These are phyloP conservation scores for Tenualosa ilisha DNA, from an alignment of 2,797 vertebrate species.

Conservation along the genomic window DNA sequence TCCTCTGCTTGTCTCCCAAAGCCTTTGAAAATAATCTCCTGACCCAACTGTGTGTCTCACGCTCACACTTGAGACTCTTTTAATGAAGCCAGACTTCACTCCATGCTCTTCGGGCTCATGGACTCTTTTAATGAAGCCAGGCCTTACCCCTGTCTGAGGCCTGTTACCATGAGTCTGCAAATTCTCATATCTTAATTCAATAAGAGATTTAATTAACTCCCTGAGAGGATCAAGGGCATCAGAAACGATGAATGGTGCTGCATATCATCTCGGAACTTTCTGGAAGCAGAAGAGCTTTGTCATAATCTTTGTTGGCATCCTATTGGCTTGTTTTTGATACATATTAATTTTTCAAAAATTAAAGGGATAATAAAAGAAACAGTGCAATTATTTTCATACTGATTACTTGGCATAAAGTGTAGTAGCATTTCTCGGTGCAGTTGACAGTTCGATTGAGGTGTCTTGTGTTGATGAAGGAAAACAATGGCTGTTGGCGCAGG, in stretches of 20 bases:
- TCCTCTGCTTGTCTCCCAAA: constrained; percentile 33
- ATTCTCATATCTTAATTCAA: constrained; percentile 49
- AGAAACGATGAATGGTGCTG: constrained; percentile 17
- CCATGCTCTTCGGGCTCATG: constrained; percentile 25
- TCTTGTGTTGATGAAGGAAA: constrained; percentile 45
- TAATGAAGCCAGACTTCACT: constrained; percentile 45
- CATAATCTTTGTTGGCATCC: not conserved
- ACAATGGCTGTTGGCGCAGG: constrained; percentile 44
- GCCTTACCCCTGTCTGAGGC: constrained; percentile 2
- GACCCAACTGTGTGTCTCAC: constrained; percentile 31
- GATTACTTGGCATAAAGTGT: not conserved
- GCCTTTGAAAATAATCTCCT: constrained; percentile 39
- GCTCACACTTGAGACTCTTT: constrained; percentile 38
- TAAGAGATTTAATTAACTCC: constrained; percentile 50
- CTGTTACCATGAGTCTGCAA: constrained; percentile 34
- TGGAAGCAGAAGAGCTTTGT: not conserved
- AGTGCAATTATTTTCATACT: not conserved
- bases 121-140: not conserved
- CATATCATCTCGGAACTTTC: constrained; percentile 27
- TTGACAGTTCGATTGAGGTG: constrained; percentile 39
- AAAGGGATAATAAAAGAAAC: not conserved
- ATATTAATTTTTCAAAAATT: not conserved
- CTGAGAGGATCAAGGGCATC: constrained; percentile 41
- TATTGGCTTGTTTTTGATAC: not conserved
- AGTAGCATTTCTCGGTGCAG: constrained; percentile 17